Conservation (phyloP, 2,113 vertebrate genomes). For the Recurvirostra avosetta region DNA sequence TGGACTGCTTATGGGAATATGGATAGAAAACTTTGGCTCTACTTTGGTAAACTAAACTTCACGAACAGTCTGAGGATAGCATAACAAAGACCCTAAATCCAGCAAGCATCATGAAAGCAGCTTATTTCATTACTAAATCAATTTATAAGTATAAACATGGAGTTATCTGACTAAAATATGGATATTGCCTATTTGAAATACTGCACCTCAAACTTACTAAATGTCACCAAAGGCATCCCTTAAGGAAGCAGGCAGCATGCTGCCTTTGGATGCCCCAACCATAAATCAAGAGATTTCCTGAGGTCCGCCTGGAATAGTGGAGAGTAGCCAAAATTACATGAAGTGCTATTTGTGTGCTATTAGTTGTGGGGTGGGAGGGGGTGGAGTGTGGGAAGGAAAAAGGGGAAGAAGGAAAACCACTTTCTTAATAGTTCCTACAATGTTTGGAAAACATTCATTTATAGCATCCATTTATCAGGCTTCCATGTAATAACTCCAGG, state of each 20-base stretch:
- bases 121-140: slow-evolving; percentile 63
- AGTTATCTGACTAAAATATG: slow-evolving; percentile 64
- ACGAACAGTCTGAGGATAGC: slow-evolving; percentile 10
- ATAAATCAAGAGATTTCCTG: slow-evolving; percentile 70
- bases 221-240: slow-evolving; percentile 58
- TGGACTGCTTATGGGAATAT: background rate
- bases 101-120: slow-evolving; percentile 45
- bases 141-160: slow-evolving; percentile 42
- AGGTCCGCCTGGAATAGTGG: slow-evolving; percentile 59
- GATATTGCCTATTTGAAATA: slow-evolving; percentile 64
- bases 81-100: slow-evolving; percentile 61
- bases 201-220: slow-evolving; percentile 40
- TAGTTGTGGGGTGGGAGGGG: slow-evolving; percentile 24
- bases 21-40: slow-evolving; percentile 15
- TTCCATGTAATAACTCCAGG: slow-evolving; percentile 16
- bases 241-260: slow-evolving; percentile 57
- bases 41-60: slow-evolving; percentile 41
- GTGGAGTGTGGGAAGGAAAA: slow-evolving; percentile 56
- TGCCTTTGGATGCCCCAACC: slow-evolving; percentile 52
- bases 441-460: slow-evolving; percentile 57
- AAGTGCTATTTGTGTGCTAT: slow-evolving; percentile 61
- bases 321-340: slow-evolving; percentile 55
- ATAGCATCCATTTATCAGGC: slow-evolving; percentile 61
- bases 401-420: slow-evolving; percentile 56
- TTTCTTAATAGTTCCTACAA: slow-evolving; percentile 58